phyloP scores from a whole-genome alignment of 2,113 vertebrate species.

The Pantherophis guttatus region DNA sequence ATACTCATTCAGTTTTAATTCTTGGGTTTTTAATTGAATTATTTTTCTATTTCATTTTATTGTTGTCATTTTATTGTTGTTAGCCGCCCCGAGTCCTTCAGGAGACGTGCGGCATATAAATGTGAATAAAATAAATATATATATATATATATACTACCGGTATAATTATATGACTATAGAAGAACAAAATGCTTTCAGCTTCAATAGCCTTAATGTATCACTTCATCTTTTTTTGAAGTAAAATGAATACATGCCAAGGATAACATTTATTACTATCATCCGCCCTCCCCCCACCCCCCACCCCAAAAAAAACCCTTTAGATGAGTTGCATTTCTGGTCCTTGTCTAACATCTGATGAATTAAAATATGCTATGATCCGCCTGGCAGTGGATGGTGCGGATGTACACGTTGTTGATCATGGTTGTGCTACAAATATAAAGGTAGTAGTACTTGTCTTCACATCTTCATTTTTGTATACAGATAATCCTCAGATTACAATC shows the following conservation, averaged over 20 bases:
- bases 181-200: background rate
- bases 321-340: conserved; percentile 83
- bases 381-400: conserved; percentile 90
- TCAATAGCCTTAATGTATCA: background rate
- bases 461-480: background rate
- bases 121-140: too few species aligned
- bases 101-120: too few species aligned
- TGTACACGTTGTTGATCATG: conserved; percentile 91
- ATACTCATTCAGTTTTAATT: too few species aligned
- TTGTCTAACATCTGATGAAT: conserved; percentile 89
- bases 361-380: conserved; percentile 97
- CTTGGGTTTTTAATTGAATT: too few species aligned
- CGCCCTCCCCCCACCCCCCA: background rate
- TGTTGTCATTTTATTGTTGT: too few species aligned
- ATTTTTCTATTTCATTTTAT: too few species aligned
- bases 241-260: background rate
- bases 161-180: background rate
- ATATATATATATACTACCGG: too few species aligned
- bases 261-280: background rate
- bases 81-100: too few species aligned
- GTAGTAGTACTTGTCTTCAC: conserved; percentile 58
- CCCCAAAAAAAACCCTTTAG: conserved; percentile 56
- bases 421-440: conserved; percentile 92
- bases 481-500: accelerated
- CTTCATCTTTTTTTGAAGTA: background rate